These are phyloP conservation scores for Helostoma temminkii DNA, from an alignment of 2,797 vertebrate species.

Conservation along the genomic window DNA sequence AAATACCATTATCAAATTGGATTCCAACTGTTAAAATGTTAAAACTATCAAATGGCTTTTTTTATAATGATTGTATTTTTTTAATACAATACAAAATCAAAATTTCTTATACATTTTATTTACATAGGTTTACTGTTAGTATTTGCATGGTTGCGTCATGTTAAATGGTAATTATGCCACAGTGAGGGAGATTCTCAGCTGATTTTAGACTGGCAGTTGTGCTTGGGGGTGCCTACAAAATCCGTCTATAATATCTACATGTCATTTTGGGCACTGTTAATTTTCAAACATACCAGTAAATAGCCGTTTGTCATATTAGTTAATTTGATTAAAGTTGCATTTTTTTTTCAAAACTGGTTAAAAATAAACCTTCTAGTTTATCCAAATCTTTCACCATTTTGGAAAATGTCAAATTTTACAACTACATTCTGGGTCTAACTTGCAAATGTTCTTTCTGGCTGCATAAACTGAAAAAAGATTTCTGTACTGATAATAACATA, in stretches of 20 bases:
- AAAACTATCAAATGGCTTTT: conserved; percentile 75
- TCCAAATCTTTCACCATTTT: conserved; percentile 1
- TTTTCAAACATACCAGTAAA: conserved; percentile 14
- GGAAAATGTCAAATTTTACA: conserved; percentile 14
- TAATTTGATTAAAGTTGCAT: background rate
- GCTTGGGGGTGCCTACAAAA: conserved; percentile 2
- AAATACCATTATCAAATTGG: conserved; percentile 62
- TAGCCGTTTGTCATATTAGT: conserved; percentile 5
- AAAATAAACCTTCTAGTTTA: background rate
- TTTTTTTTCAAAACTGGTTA: background rate
- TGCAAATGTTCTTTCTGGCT: conserved; percentile 8
- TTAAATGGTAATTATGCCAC: conserved; percentile 13
- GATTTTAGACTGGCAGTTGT: background rate
- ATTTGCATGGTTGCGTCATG: conserved; percentile 36
- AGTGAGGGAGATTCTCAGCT: conserved; percentile 12
- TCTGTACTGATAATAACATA: background rate
- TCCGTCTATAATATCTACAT: background rate
- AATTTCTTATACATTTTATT: conserved; percentile 74
- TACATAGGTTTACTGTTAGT: conserved; percentile 59
- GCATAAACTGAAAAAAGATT: conserved; percentile 4
- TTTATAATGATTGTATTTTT: conserved; percentile 62
- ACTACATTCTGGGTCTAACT: background rate
- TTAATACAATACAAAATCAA: conserved; percentile 62
- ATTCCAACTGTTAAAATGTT: conserved; percentile 68
- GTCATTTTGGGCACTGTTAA: background rate